Conservation (phyloP, 2,888 invertebrate species). For the Pimpla rufipes region DNA sequence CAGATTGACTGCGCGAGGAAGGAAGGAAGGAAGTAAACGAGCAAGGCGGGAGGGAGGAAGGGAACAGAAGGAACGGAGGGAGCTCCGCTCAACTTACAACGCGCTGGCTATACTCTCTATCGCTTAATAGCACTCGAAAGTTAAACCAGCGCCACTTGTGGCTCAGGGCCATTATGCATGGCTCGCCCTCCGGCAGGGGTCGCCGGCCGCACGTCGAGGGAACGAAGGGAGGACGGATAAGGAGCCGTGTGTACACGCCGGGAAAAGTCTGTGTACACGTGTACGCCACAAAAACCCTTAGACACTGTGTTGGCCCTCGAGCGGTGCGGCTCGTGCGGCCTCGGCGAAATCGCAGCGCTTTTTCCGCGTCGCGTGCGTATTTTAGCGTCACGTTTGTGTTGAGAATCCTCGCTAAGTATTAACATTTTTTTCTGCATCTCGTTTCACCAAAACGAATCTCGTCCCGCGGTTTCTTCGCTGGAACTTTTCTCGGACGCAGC, state of each 20-base stretch:
- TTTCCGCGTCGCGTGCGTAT: background rate
- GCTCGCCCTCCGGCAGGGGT: conserved; percentile 59
- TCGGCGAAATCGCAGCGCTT: too few relatives aligned
- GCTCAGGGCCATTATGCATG: conserved; percentile 75
- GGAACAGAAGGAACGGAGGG: conserved; percentile 37
- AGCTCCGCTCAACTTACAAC: conserved; percentile 68
- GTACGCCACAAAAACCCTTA: conserved; percentile 49
- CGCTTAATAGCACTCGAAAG: conserved; percentile 79
- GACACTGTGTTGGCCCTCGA: conserved; percentile 49
- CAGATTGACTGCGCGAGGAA: conserved; percentile 23
- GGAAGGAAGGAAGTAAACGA: background rate
- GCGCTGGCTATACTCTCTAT: conserved; percentile 71
- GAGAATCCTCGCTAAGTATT: too few relatives aligned
- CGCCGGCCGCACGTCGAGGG: conserved; percentile 51
- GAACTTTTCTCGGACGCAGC: too few relatives aligned
- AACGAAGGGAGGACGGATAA: background rate
- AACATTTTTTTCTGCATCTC: too few relatives aligned
- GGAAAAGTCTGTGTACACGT: conserved; percentile 27
- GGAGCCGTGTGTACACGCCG: background rate
- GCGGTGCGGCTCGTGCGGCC: conserved; percentile 48
- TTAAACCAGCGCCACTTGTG: conserved; percentile 80
- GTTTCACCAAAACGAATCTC: too few relatives aligned
- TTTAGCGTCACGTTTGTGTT: too few relatives aligned
- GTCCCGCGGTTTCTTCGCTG: too few relatives aligned
- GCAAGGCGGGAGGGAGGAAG: conserved; percentile 42